phyloP scores from a whole-genome alignment of 2,113 vertebrate species.

The Spea multiplicata region DNA sequence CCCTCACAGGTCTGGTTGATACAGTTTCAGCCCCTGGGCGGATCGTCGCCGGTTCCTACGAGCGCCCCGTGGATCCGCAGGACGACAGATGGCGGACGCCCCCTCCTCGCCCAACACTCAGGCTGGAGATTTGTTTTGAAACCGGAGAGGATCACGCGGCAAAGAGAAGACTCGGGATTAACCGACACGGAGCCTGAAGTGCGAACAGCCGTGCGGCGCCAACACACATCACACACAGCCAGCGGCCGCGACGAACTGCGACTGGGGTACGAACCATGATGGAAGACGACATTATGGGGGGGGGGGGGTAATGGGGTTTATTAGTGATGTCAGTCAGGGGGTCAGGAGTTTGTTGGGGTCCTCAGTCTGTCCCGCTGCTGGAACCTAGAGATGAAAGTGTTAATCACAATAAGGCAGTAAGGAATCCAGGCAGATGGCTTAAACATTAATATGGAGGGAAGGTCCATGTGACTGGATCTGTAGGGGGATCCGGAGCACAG shows the following conservation, averaged over 20 bases:
- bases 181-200: conserved; percentile 9
- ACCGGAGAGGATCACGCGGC: conserved; percentile 35
- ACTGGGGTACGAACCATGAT: too few species aligned
- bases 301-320: not conserved
- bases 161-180: conserved; percentile 23
- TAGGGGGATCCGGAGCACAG: not conserved
- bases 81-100: conserved; percentile 13
- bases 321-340: not conserved
- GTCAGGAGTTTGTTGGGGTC: not conserved
- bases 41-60: too few species aligned
- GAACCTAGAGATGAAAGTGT: too few species aligned
- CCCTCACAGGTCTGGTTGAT: too few species aligned
- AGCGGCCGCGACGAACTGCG: not conserved
- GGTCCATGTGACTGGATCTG: too few species aligned
- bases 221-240: not conserved
- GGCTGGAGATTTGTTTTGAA: conserved; percentile 36
- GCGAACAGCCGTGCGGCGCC: too few species aligned
- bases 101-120: not conserved
- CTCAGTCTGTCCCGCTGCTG: not conserved
- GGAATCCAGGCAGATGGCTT: too few species aligned
- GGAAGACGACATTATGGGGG: too few species aligned
- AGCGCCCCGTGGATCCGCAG: not conserved
- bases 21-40: too few species aligned
- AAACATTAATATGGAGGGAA: too few species aligned
- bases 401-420: too few species aligned